Percentiles rank a stretch among this genome's conserved stretches.
phyloP scores from a whole-genome alignment of 2,797 vertebrate genomes.

The Tapirus indicus region DNA sequence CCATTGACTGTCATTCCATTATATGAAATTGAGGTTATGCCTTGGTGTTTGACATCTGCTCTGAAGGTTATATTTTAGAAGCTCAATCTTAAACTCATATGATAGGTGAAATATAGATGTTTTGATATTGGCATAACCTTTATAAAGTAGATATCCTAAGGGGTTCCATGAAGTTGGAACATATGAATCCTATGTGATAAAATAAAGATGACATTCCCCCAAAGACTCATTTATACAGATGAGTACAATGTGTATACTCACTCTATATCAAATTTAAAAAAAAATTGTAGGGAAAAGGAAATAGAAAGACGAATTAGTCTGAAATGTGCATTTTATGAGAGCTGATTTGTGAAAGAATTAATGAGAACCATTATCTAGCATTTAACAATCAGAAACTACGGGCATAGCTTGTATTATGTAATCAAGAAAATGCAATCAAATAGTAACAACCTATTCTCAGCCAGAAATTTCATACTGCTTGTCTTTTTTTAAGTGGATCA shows the following conservation, averaged over 20 bases:
- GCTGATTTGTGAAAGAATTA: neutral
- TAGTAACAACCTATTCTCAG: neutral
- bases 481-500: neutral
- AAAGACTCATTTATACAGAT: neutral
- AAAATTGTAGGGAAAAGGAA: neutral
- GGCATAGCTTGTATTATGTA: neutral
- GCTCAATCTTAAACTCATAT: slow-evolving; percentile 47
- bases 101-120: slow-evolving; percentile 50
- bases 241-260: too few species aligned
- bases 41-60: slow-evolving; percentile 70
- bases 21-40: slow-evolving; percentile 54
- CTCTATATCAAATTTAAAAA: neutral
- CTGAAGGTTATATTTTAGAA: slow-evolving; percentile 72
- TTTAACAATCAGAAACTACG: neutral
- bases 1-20: slow-evolving; percentile 55
- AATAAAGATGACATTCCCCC: neutral
- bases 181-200: slow-evolving; percentile 51
- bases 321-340: slow-evolving; percentile 48
- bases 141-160: slow-evolving; percentile 40
- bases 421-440: neutral
- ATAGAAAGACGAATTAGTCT: neutral
- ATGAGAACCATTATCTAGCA: neutral
- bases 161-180: neutral
- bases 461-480: neutral
- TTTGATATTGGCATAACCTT: slow-evolving; percentile 54